These are phyloP conservation scores for Chymomyza amoena DNA, from an alignment of 2,888 invertebrate species.

Conservation along the genomic window DNA sequence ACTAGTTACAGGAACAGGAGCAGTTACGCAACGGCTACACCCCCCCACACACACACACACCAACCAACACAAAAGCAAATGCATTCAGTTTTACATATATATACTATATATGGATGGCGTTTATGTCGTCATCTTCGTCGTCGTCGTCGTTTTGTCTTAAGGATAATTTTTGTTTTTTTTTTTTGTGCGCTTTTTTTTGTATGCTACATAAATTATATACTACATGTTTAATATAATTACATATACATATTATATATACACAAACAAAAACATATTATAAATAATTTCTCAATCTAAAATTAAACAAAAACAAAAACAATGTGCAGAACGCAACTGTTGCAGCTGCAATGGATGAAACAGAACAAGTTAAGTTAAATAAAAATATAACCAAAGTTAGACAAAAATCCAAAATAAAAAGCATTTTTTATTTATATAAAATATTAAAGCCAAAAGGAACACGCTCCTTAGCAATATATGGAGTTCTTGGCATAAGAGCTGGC, in stretches of 20 bases:
- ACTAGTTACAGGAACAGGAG: conserved; percentile 18
- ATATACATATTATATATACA: conserved; percentile 12
- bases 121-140: conserved; percentile 34
- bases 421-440: no score
- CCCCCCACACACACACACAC: conserved; percentile 3
- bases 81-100: conserved; percentile 11
- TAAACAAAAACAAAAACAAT: conserved; percentile 13
- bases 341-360: conserved; percentile 10
- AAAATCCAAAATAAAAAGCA: conserved; percentile 18
- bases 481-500: no score
- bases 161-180: conserved; percentile 57
- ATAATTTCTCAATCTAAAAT: conserved; percentile 25
- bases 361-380: conserved; percentile 69
- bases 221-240: conserved; percentile 58
- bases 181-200: conserved; percentile 57
- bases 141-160: conserved; percentile 40
- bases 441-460: no score
- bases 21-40: conserved; percentile 13
- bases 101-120: conserved; percentile 9
- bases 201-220: conserved; percentile 66
- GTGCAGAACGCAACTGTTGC: conserved; percentile 13
- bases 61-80: conserved; percentile 6
- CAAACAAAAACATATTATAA: conserved; percentile 24
- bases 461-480: no score
- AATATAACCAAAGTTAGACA: conserved; percentile 69